Evolutionary conservation across 2,888 invertebrate genomes (phyloP), one percentile per base, ranked within the genome.

Genomic region (Acronicta psi): DNA sequence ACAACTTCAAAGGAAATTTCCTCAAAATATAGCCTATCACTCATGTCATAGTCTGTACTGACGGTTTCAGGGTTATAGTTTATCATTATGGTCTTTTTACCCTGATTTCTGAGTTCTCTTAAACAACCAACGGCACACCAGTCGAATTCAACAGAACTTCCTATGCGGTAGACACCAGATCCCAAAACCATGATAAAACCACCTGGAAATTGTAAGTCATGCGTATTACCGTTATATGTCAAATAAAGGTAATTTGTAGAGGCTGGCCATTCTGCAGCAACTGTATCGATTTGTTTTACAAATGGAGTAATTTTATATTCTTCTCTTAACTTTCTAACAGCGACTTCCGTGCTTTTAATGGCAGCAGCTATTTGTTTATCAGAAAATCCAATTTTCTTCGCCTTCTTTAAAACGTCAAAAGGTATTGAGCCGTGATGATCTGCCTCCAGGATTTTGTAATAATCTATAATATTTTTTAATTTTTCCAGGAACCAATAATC

Each of bases 41-140:
- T 99, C 98, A 99, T 99, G 81, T 99, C 99, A 84, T 99, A 99
- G 90, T 99, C 99, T 0, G 99, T 99, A 88, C 99, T 99, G 3
- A 99, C 99, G 0, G 99, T 99, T 93, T 99, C 99, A 0, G 99
- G 99, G 90, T 99, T 99, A 85, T 98, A 99, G 90, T 99, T 99
- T 0, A 99, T 96, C 99, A 99, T 99, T 29, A 99, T 98, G 0
- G 99, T 99, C 77, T 98, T 97, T 73, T 96, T 96, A 0, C 97
- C 97, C 61, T 99, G 95, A 86, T 97, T 97, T 72, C 98, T 95
- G 13, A 99, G 91, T 88, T 99, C 99, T 57, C 98, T 95, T 43
- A 99, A 95, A 84, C 99, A 99, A 37, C 99, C 98, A 0, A 99
- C 99, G 16, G 99, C 99, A 86, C 99, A 99, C 97, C 99, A 99